Evolutionary conservation across 92 coral and sea anemone genomes (phyloP), one percentile per base, ranked within the genome.

Genomic region (Actinostola sp.): DNA sequence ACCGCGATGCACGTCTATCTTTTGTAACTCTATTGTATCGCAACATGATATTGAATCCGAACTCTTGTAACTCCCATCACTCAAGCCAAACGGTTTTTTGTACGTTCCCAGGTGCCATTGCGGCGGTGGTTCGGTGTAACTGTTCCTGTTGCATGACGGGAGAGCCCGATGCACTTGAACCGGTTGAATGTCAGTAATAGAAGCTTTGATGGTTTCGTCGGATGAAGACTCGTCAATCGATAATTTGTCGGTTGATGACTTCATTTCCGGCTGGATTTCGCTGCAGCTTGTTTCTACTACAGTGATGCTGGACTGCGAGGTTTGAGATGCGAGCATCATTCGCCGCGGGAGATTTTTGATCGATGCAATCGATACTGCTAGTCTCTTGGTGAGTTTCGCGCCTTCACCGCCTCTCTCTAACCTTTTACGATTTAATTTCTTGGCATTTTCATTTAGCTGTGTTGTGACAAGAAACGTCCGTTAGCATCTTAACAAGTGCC

Each of bases 391-490:
- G 26, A 64, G 61, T 32, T 59, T 31, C 11, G 20, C 16, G 17
- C n/a, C n/a, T n/a, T n/a, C n/a, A n/a, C n/a, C n/a, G n/a, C n/a
- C n/a, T n/a, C n/a, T n/a, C 34, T 75, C 81, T 60, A 25, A 17
- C 28, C 35, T 75, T n/a, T n/a, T n/a, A n/a, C 81, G 72, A 36
- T 42, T 61, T 38, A 31, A 17, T 28, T 61, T 75, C 43, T 41
- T 75, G 32, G 43, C 36, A 39, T 75, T 75, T 50, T 70, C 63
- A 25, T 64, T 75, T 10, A 75, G 41, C 81, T 75, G 71, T 13
- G 30, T n/a, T n/a, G n/a, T n/a, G n/a, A n/a, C n/a, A n/a, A n/a
- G n/a, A n/a, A n/a, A n/a, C n/a, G n/a, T n/a, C n/a, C n/a, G n/a
- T n/a, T n/a, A n/a, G n/a, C n/a, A n/a, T n/a, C n/a, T n/a, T n/a